phyloP scores from a whole-genome alignment of 2,797 vertebrate genomes.

The Ctenopoma multispine region DNA sequence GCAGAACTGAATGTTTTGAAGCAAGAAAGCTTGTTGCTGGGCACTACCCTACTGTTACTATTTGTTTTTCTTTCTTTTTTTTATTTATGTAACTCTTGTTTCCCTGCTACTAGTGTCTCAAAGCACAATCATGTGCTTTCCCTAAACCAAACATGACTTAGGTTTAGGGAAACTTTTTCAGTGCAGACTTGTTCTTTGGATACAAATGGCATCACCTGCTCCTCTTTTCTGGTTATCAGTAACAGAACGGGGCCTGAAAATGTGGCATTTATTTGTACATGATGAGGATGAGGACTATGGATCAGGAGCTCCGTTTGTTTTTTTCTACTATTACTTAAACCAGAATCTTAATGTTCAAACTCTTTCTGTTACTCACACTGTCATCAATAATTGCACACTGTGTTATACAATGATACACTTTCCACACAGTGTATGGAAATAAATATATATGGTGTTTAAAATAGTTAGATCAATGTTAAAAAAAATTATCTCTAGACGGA shows the following conservation, averaged over 20 bases:
- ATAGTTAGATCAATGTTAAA: conserved; percentile 17
- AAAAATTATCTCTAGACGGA: conserved; percentile 34
- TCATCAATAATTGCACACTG: conserved; percentile 11
- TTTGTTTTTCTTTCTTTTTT: too few species aligned
- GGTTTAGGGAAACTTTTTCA: too few species aligned
- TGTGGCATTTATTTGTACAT: too few species aligned
- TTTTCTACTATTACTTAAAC: too few species aligned
- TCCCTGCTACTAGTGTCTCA: neutral
- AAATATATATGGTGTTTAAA: conserved; percentile 30
- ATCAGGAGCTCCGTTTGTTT: too few species aligned
- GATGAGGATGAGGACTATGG: too few species aligned
- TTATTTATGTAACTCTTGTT: too few species aligned
- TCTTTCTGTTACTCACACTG: neutral
- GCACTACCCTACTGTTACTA: neutral
- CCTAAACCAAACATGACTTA: neutral
- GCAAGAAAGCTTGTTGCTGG: neutral
- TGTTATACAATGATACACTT: conserved; percentile 13
- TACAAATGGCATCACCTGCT: too few species aligned
- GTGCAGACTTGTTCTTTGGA: too few species aligned
- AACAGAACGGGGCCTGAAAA: too few species aligned
- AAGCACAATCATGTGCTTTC: neutral
- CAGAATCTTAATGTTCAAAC: neutral
- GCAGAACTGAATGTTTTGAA: neutral
- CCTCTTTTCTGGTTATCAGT: too few species aligned
- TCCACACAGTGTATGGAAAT: conserved; percentile 18